These are phyloP conservation scores for Formica aserva DNA, from an alignment of 2,888 invertebrate genomes.

Conservation along the genomic window DNA sequence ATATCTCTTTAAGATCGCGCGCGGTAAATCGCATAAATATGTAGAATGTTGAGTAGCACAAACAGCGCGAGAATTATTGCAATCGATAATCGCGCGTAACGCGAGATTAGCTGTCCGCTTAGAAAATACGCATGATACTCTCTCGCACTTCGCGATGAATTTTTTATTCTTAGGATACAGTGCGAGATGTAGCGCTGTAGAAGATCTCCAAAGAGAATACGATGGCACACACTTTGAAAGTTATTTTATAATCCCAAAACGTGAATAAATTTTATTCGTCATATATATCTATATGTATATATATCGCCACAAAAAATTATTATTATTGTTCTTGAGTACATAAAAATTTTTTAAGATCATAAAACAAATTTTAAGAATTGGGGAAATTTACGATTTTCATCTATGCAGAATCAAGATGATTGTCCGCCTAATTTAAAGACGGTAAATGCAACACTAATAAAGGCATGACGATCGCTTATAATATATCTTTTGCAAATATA, in stretches of 20 bases:
- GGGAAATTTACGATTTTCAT: background rate
- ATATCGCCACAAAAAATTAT: background rate
- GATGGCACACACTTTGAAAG: background rate
- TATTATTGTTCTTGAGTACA: background rate
- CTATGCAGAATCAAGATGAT: conserved; percentile 24
- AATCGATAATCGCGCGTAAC: conserved; percentile 49
- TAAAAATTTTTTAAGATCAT: background rate
- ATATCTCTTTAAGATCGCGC: conserved; percentile 41
- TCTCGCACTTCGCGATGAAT: background rate
- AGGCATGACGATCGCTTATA: background rate
- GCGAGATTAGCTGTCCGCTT: conserved; percentile 22
- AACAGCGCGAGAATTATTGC: conserved; percentile 34
- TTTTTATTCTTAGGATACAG: background rate
- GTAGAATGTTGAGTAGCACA: conserved; percentile 45
- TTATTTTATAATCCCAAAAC: background rate
- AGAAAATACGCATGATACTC: conserved; percentile 9
- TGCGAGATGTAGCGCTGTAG: background rate
- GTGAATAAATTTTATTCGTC: conserved; percentile 12
- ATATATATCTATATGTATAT: background rate
- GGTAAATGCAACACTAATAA: background rate
- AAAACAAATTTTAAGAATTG: conserved; percentile 2
- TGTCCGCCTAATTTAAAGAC: background rate
- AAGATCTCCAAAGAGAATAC: background rate
- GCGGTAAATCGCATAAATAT: conserved; percentile 41
- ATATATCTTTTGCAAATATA: conserved; percentile 1